Conservation (phyloP, 2,797 vertebrate genomes). For the Cercopithecus petaurista region DNA sequence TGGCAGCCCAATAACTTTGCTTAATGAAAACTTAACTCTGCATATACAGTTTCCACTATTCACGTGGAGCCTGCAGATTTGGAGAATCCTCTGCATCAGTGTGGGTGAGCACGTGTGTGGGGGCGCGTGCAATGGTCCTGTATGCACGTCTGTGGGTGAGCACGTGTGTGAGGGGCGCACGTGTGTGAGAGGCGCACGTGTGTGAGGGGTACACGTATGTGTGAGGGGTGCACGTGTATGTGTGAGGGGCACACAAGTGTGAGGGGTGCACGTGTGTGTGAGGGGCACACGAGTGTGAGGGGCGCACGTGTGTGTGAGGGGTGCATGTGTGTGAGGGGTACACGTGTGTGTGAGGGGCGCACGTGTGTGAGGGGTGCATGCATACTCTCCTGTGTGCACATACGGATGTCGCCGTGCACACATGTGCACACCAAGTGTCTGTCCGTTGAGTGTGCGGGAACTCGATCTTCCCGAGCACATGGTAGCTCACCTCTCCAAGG, state of each 20-base stretch:
- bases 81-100: no score
- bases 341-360: no score
- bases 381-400: neutral
- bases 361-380: no score
- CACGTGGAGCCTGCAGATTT: neutral
- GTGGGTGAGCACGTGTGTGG: no score
- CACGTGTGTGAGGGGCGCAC: no score
- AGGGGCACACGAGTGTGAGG: no score
- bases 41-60: neutral
- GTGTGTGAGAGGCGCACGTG: rapidly evolving
- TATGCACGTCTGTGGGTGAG: no score
- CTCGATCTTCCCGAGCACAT: neutral
- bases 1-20: neutral
- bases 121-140: no score
- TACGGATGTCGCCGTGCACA: neutral
- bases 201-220: no score
- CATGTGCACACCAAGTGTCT: neutral
- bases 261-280: rapidly evolving
- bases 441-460: rapidly evolving
- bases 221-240: rapidly evolving
- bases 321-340: no score
- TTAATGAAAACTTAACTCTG: neutral
- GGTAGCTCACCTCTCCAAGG: neutral
- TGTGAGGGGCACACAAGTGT: rapidly evolving
- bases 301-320: no score